These are phyloP conservation scores for Nematopogon swammerdamellus DNA, from an alignment of 2,888 invertebrate genomes.

Conservation along the genomic window DNA sequence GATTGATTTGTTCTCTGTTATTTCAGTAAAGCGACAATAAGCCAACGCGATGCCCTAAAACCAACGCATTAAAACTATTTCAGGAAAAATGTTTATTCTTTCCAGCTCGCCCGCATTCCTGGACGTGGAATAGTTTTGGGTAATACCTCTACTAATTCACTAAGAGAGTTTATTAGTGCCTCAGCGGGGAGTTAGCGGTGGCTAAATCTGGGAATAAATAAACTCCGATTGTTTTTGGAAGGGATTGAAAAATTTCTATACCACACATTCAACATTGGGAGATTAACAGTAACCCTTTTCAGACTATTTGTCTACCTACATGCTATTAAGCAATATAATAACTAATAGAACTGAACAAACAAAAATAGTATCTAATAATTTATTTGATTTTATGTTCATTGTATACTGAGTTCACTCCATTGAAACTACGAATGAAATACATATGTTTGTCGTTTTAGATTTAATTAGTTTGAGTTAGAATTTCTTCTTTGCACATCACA, in stretches of 20 bases:
- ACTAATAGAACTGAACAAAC: no score
- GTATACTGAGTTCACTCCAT: no score
- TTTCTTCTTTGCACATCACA: no score
- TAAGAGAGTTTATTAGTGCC: background rate
- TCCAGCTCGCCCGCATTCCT: background rate
- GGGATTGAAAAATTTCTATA: background rate
- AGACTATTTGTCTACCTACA: no score
- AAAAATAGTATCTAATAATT: no score
- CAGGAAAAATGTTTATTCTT: background rate
- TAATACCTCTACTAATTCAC: background rate
- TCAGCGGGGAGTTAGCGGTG: background rate
- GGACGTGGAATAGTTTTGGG: background rate
- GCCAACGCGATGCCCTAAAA: background rate
- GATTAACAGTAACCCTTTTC: no score
- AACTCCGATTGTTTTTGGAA: background rate
- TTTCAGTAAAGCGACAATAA: background rate
- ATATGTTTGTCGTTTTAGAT: no score
- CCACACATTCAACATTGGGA: no score
- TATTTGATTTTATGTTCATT: no score
- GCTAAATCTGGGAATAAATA: background rate
- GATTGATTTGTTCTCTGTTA: background rate
- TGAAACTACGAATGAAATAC: no score
- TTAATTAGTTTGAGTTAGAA: no score
- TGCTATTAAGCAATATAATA: no score
- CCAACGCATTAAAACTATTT: background rate